Base-by-base conservation (phyloP, 2,888 invertebrate genomes). In the Sminthurides aquaticus region DNA sequence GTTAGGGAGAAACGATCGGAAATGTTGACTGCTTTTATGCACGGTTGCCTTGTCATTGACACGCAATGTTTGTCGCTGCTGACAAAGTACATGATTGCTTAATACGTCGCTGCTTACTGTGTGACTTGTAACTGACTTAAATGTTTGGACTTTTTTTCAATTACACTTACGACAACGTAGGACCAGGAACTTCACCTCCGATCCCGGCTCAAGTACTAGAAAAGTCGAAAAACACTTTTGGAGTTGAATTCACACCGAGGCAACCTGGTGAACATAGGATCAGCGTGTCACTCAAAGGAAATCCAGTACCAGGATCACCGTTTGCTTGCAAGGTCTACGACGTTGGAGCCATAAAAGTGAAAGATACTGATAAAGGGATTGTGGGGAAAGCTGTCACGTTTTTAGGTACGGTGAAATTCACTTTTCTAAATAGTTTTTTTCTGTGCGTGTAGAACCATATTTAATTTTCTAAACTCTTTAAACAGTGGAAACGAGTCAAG, bases 251-350 rank as follows among this genome's bases (percentile, higher is more conserved):
- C 79, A 71, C 67, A 18, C 74, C 74, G 8, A 62, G 71, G 59
- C 68, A 73, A 69, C 71, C 75, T 78, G 82, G 83, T 56, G 78
- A 79, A 55, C 82, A 83, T 76, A 79, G 80, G 70, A 81, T 91
- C 81, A 94, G 95, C 80, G 93, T 96, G 1, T 57, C 71, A 25
- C 49, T 74, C 5, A 73, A 74, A 63, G 73, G 73, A 43, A 69
- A 65, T 22, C 72, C 69, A 15, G 70, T 72, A 20, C 68, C 88
- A 25, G 95, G 95, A 57, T 94, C 93, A 77, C 96, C 96, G 3
- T 96, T 95, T 80, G 88, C 90, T 75, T 89, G 93, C 75, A 94
- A 96, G 83, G 93, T 95, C 2, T 95, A 95, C 78, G 95, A 96
- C 77, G 91, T 95, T 8, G 86, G 88, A 69, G 92, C 95, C 59